Evolutionary conservation across 2,797 vertebrate genomes (phyloP).

Genomic region (Phylloscopus collybita): DNA sequence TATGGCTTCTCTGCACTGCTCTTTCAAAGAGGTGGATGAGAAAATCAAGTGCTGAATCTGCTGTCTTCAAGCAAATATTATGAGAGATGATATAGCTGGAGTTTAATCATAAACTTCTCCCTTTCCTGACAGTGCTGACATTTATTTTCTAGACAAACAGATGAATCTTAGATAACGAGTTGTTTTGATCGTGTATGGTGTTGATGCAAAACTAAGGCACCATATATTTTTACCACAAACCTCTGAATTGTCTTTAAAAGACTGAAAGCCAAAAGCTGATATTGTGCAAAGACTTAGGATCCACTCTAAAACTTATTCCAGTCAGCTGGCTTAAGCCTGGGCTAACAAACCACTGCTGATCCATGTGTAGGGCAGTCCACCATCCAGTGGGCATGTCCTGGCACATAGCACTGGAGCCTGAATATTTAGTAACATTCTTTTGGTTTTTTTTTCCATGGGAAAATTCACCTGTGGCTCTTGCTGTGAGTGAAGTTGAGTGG

Average conservation of each 20-base stretch:
- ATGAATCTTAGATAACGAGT: not conserved
- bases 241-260: not conserved
- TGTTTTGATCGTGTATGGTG: not conserved
- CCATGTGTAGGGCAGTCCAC: not conserved
- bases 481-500: not conserved
- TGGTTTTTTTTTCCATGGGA: not conserved
- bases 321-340: not conserved
- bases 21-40: not conserved
- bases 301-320: not conserved
- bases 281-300: not conserved
- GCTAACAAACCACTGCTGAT: not conserved
- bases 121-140: conserved; percentile 22
- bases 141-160: conserved; percentile 46
- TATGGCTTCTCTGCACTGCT: not conserved
- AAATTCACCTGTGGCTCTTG: not conserved
- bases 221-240: not conserved
- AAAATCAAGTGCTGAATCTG: not conserved
- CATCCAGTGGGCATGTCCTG: not conserved
- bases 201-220: not conserved
- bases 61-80: not conserved
- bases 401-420: not conserved
- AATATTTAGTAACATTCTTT: not conserved
- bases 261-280: not conserved
- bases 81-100: not conserved
- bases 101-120: conserved; percentile 17